Evolutionary conservation across 2,888 invertebrate species (phyloP).

Genomic region (Idaea dimidiata): DNA sequence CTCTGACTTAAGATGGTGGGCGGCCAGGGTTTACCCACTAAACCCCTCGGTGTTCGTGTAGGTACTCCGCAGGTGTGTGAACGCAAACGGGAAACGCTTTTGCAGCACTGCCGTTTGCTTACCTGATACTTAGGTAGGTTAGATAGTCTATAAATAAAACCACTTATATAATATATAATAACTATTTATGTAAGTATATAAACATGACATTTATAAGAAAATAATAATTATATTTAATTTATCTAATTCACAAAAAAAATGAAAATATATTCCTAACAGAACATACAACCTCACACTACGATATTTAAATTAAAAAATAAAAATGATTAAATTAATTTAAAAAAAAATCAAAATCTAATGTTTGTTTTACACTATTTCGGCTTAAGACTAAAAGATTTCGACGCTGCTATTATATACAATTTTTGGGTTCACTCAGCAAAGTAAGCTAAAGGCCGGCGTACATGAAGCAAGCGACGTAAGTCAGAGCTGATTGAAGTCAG

Average conservation of each 20-base stretch:
- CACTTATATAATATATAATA: constrained; percentile 74
- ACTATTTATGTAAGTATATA: constrained; percentile 81
- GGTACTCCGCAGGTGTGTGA: no score
- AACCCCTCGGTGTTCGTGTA: no score
- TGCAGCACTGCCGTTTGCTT: no score
- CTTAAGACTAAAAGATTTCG: constrained; percentile 47
- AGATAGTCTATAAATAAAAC: constrained; percentile 55
- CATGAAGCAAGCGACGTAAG: no score
- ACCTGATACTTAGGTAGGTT: no score
- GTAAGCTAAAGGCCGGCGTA: constrained; percentile 21
- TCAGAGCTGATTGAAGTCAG: no score
- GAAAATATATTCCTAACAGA: constrained; percentile 55
- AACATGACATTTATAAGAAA: constrained; percentile 79
- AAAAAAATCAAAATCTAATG: constrained; percentile 33
- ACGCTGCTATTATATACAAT: constrained; percentile 55
- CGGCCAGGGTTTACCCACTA: no score
- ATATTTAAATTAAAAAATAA: constrained; percentile 45
- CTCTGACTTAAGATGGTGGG: no score
- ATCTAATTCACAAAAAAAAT: constrained; percentile 69
- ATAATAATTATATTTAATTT: constrained; percentile 77
- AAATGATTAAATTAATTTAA: constrained; percentile 50
- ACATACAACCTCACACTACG: constrained; percentile 78
- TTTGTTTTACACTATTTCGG: constrained; percentile 43
- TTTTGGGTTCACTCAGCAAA: constrained; percentile 67
- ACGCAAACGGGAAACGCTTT: no score